phyloP scores from a whole-genome alignment of 2,888 invertebrate genomes.

The Augiades crinisus region DNA sequence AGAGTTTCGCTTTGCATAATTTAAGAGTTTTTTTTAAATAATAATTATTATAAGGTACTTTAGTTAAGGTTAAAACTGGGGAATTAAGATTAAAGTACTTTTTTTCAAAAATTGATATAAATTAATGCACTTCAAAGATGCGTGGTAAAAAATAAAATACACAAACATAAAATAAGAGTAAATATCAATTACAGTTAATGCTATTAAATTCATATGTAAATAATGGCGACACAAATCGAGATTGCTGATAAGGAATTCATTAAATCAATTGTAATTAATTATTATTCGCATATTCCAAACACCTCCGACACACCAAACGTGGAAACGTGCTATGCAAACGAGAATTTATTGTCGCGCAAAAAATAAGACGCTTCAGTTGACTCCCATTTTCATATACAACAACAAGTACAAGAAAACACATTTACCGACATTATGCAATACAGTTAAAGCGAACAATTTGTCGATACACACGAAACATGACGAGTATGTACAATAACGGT shows the following conservation, averaged over 20 bases:
- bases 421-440: conserved; percentile 10
- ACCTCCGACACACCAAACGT: neutral
- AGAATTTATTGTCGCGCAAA: conserved; percentile 1
- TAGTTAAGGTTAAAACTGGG: no score
- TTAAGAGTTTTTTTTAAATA: no score
- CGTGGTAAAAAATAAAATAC: no score
- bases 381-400: conserved; percentile 13
- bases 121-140: no score
- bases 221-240: no score
- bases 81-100: no score
- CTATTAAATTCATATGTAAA: no score
- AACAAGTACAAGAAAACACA: conserved; percentile 1
- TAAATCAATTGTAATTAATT: neutral
- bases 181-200: no score
- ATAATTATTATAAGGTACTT: no score
- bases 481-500: conserved; percentile 9
- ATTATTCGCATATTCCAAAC: conserved; percentile 1
- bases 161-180: no score
- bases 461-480: neutral
- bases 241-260: neutral
- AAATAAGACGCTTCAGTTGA: conserved; percentile 8
- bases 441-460: conserved; percentile 7
- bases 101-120: no score
- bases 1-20: no score
- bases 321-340: conserved; percentile 18